Base-by-base conservation (phyloP, 2,888 invertebrate genomes). In the Rapana venosa region DNA sequence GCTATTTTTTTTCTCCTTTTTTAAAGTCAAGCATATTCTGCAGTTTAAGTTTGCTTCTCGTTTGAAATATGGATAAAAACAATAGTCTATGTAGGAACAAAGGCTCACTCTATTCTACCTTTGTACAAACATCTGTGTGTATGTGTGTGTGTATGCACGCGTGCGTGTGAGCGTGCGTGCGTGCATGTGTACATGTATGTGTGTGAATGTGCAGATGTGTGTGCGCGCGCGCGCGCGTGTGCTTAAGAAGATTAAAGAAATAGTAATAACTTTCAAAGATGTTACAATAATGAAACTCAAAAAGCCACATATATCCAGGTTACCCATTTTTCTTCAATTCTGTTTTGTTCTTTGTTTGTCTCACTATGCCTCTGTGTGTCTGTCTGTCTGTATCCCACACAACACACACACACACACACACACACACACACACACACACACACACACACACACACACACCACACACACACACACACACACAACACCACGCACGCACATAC, bases 401-500 rank as follows among this genome's bases (percentile, higher is more conserved):
- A 2, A 26, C 66, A 26, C 66, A 26, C 66, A 66, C 66, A 15
- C 79, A 79, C 79, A 15, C 79, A 79, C 79, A 15, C 79, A 79
- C 30, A 22, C 79, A 22, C 79, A 79, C 79, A 15, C 79, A 22
- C 79, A 15, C 79, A 79, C 30, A 79, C 79, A 79, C 79, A 32
- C 30, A 79, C 79, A 79, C 79, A 79, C 79, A 79, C 79, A 79
- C 79, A 79, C 79, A 79, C 79, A 79, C 79, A 79, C 5, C 79
- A 79, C 79, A 79, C 79, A 79, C 47, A 47, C 47, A 47, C 47
- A 47, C 47, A 47, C 47, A 47, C 47, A 47, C 47, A 47, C 47
- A 47, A 47, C 8, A 2, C 47, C 47, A 47, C 8, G 8, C 66
- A 26, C 66, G 13, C 66, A 66, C 66, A 6, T 13, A 66, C 66